A percentile compares a stretch with the other conserved stretches of the same genome.
Conservation (phyloP, 2,113 vertebrate genomes). For the Origma solitaria region DNA sequence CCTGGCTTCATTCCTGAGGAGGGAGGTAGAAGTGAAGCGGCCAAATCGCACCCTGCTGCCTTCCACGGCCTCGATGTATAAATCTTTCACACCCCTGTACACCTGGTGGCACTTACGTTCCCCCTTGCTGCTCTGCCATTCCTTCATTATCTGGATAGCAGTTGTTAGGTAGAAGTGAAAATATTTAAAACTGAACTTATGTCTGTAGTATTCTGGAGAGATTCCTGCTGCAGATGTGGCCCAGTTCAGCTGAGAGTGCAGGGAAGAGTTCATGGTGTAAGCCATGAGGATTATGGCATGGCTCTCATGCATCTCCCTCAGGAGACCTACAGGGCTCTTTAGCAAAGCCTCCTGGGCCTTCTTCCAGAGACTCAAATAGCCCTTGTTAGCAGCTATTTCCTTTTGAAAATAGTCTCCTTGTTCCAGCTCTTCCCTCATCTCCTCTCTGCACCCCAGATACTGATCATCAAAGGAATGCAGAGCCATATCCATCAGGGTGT, state of each 20-base stretch:
- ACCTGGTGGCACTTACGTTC: background rate
- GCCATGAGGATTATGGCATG: slow-evolving; percentile 61
- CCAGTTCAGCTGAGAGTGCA: slow-evolving; percentile 50
- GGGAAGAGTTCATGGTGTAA: slow-evolving; percentile 62
- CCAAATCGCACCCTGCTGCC: slow-evolving; percentile 60
- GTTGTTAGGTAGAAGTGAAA: slow-evolving; percentile 72
- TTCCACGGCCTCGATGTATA: background rate
- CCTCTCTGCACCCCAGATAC: slow-evolving; percentile 58
- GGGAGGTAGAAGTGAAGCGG: slow-evolving; percentile 55
- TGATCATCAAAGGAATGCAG: slow-evolving; percentile 69
- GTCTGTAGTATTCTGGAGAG: slow-evolving; percentile 41
- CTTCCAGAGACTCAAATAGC: slow-evolving; percentile 20
- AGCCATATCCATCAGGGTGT: slow-evolving; percentile 39
- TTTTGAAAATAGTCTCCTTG: slow-evolving; percentile 50
- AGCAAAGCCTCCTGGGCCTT: background rate
- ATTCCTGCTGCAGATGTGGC: slow-evolving; percentile 32
- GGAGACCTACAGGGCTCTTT: background rate
- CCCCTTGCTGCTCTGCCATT: background rate
- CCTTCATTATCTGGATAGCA: slow-evolving; percentile 62
- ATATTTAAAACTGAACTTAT: slow-evolving; percentile 61
- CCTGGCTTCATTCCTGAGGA: background rate
- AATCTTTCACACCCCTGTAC: slow-evolving; percentile 2
- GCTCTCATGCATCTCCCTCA: slow-evolving; percentile 24
- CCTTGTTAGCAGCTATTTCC: slow-evolving; percentile 28
- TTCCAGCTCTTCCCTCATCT: slow-evolving; percentile 42